phyloP scores from a whole-genome alignment of 2,113 vertebrate species.

The Chloropsis hardwickii region DNA sequence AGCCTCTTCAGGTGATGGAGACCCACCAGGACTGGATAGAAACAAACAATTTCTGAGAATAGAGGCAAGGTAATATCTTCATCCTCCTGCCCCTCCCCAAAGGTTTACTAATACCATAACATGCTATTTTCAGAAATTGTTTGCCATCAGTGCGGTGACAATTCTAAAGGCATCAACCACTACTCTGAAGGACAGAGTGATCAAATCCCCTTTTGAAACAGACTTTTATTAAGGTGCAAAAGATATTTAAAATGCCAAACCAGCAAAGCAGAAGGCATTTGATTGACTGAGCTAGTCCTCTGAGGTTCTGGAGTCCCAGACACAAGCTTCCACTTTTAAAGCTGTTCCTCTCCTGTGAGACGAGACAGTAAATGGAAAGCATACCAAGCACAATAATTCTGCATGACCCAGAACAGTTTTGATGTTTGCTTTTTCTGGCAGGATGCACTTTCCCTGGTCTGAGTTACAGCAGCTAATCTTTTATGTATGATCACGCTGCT shows the following conservation, averaged over 20 bases:
- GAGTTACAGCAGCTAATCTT: constrained; percentile 48
- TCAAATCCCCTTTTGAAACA: not conserved
- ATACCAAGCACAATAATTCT: not conserved
- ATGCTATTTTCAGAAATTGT: not conserved
- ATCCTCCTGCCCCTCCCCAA: not conserved
- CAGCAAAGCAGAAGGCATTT: not conserved
- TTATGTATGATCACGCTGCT: constrained; percentile 20
- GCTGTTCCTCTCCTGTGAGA: not conserved
- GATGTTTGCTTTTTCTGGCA: constrained; percentile 35
- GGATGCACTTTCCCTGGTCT: constrained; percentile 13
- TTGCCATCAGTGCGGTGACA: not conserved
- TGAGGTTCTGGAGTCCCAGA: not conserved
- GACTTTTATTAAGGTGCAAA: not conserved
- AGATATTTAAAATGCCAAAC: not conserved
- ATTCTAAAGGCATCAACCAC: not conserved
- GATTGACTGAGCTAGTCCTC: not conserved
- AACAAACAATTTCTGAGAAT: not conserved
- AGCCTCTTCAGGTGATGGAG: not conserved
- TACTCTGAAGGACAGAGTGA: not conserved
- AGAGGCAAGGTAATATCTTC: not conserved
- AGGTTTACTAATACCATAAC: not conserved
- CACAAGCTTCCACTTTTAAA: not conserved
- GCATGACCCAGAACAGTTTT: not conserved
- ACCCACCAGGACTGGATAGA: not conserved
- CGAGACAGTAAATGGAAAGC: not conserved